Evolutionary conservation across 2,113 vertebrate genomes (phyloP).

Genomic region (Nansenia antarctica): DNA sequence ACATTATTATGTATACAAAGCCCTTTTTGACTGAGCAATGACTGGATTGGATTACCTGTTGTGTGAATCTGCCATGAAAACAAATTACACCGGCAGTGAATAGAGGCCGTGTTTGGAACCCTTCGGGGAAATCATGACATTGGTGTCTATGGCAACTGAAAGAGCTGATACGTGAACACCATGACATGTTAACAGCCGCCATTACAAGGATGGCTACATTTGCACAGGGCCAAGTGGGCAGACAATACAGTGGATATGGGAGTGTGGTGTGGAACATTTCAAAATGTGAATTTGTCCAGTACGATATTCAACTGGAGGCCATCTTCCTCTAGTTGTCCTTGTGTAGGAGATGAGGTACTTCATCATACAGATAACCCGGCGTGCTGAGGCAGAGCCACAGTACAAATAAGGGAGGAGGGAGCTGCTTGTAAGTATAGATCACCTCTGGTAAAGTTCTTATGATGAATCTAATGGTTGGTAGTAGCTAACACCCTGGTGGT

Average conservation of each 20-base stretch:
- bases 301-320: conserved; percentile 33
- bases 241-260: neutral
- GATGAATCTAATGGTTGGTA: conserved; percentile 52
- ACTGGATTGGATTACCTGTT: neutral
- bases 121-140: conserved; percentile 1
- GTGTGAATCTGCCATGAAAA: neutral
- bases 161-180: neutral
- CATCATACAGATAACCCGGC: conserved; percentile 55
- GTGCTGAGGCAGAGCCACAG: conserved; percentile 42
- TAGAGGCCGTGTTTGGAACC: neutral
- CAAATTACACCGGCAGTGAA: neutral
- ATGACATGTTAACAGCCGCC: neutral
- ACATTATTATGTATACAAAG: neutral
- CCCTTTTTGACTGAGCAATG: neutral
- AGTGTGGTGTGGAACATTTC: neutral
- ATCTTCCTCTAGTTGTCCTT: conserved; percentile 31
- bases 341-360: conserved; percentile 38
- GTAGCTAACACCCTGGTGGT: conserved; percentile 29
- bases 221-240: neutral
- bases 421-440: conserved; percentile 44
- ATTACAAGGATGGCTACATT: neutral
- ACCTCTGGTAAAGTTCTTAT: conserved; percentile 51
- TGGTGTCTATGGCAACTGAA: conserved; percentile 21
- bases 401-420: conserved; percentile 35
- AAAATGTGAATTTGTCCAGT: conserved; percentile 4